These are phyloP conservation scores for Motacilla alba DNA, from an alignment of 2,113 vertebrate species.

Conservation along the genomic window DNA sequence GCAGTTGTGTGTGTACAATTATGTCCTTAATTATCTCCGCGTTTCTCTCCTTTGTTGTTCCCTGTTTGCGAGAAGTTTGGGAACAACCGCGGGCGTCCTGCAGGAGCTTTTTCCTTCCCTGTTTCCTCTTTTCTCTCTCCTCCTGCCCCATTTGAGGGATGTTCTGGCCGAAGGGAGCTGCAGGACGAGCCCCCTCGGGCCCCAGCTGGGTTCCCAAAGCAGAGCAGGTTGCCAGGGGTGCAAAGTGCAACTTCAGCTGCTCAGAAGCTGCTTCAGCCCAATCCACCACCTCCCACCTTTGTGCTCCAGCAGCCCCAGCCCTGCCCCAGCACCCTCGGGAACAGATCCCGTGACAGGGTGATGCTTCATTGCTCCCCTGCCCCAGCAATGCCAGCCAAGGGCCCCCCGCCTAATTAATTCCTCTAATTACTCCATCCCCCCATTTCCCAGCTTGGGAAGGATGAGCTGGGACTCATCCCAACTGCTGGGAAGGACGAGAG, in stretches of 20 bases:
- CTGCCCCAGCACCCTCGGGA: not conserved
- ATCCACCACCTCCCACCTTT: not conserved
- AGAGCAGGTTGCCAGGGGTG: not conserved
- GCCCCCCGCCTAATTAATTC: not conserved
- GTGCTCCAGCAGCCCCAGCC: not conserved
- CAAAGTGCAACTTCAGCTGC: fast-evolving
- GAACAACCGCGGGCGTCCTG: constrained; percentile 18
- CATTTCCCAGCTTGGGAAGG: not conserved
- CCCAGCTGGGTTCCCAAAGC: not conserved
- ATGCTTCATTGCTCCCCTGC: not conserved
- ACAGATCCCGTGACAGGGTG: fast-evolving
- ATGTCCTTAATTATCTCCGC: constrained; percentile 72
- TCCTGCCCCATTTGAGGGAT: not conserved
- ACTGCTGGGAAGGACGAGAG: no score
- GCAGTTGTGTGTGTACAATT: constrained; percentile 71
- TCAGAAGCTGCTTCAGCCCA: not conserved
- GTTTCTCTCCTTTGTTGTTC: constrained; percentile 67
- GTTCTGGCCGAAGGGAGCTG: not conserved
- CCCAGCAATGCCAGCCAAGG: not conserved
- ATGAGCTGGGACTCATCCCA: no score
- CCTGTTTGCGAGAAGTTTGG: constrained; percentile 51
- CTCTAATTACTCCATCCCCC: not conserved
- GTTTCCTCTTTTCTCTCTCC: not conserved
- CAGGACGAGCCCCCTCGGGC: not conserved
- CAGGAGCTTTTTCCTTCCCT: not conserved